Percentiles rank a stretch among this genome's conserved stretches.
phyloP scores from a whole-genome alignment of 2,888 invertebrate species.

The Parnassius glacialis region DNA sequence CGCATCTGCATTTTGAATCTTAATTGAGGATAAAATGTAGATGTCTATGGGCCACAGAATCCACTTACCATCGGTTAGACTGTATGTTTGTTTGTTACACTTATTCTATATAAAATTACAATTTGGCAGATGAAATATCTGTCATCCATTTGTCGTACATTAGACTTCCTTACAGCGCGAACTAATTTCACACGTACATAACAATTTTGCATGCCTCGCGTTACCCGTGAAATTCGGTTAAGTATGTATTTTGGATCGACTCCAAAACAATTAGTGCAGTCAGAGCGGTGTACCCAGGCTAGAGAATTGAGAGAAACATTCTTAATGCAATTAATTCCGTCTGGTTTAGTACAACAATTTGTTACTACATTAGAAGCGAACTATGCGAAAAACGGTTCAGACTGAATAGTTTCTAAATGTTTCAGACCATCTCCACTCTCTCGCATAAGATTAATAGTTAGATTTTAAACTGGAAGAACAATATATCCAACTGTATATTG shows the following conservation, averaged over 20 bases:
- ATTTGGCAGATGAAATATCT: background rate
- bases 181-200: constrained; percentile 39
- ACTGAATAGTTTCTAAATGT: background rate
- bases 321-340: constrained; percentile 58
- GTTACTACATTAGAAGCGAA: constrained; percentile 22
- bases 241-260: constrained; percentile 74
- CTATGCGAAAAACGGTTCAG: constrained; percentile 17
- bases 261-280: constrained; percentile 78
- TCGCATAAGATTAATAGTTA: too few species aligned
- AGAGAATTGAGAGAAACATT: constrained; percentile 50
- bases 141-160: constrained; percentile 1
- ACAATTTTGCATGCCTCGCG: constrained; percentile 58
- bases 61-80: too few species aligned
- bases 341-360: constrained; percentile 31
- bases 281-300: constrained; percentile 48
- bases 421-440: too few species aligned
- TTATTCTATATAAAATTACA: background rate
- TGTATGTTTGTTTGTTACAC: too few species aligned
- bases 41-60: too few species aligned
- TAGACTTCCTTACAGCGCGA: constrained; percentile 17
- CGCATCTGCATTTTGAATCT: too few species aligned
- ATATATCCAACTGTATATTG: too few species aligned
- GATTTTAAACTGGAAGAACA: too few species aligned
- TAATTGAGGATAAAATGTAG: too few species aligned
- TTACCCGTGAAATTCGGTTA: constrained; percentile 67